phyloP scores from a whole-genome alignment of 2,888 invertebrate species.

The Leptinotarsa juncta region DNA sequence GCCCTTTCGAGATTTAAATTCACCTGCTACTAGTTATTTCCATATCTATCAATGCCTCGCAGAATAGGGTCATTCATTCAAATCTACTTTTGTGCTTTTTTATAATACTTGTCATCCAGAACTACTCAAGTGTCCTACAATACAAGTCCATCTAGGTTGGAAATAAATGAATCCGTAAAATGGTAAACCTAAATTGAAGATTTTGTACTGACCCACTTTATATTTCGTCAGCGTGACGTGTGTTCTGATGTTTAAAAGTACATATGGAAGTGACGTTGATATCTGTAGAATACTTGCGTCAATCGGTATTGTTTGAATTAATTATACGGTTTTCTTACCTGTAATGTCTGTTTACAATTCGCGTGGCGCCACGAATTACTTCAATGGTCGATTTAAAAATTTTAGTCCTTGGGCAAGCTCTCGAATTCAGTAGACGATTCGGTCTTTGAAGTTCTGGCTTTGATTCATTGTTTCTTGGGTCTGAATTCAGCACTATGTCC shows the following conservation, averaged over 20 bases:
- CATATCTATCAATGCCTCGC: no score
- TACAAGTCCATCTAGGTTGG: no score
- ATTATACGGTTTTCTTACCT: slow-evolving; percentile 17
- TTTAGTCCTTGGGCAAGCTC: neutral
- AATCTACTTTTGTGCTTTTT: no score
- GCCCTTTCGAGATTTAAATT: no score
- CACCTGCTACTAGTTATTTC: no score
- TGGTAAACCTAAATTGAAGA: neutral
- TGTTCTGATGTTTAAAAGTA: slow-evolving; percentile 3
- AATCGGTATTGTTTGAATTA: slow-evolving; percentile 18
- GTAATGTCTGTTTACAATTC: slow-evolving; percentile 10
- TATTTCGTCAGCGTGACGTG: slow-evolving; percentile 1
- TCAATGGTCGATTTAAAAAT: slow-evolving; percentile 1
- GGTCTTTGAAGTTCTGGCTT: neutral
- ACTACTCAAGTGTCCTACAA: no score
- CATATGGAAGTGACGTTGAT: slow-evolving; percentile 16
- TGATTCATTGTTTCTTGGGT: no score
- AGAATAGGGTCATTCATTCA: no score
- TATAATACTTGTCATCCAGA: no score
- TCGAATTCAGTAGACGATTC: neutral
- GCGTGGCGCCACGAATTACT: slow-evolving; percentile 7
- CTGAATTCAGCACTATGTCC: no score
- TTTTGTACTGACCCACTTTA: slow-evolving; percentile 4
- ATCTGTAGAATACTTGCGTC: slow-evolving; percentile 16
- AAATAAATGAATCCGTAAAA: neutral